A percentile compares a stretch with the other conserved stretches of the same genome.
Evolutionary conservation across 1,140 invertebrate species (phyloP).

Genomic region (Dendrolimus kikuchii): DNA sequence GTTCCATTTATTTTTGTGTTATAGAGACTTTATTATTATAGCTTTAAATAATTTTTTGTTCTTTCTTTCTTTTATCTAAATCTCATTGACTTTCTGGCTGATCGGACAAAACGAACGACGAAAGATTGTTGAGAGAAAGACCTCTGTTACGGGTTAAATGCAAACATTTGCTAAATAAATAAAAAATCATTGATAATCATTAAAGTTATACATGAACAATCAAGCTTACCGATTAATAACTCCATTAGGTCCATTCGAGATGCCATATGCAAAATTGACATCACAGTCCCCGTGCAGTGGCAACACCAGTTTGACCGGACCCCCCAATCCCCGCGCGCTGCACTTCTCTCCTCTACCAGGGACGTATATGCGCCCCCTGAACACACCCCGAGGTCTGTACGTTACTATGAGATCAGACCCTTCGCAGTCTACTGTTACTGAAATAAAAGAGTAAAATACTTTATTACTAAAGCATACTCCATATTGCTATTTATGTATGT

Average conservation of each 20-base stretch:
- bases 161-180: too few species aligned
- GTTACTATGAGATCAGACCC: slow-evolving; percentile 71
- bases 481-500: too few species aligned
- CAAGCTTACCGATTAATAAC: slow-evolving; percentile 48
- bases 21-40: too few species aligned
- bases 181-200: too few species aligned
- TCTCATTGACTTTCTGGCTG: too few species aligned
- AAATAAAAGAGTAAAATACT: slow-evolving; percentile 7
- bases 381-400: slow-evolving; percentile 72
- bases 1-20: too few species aligned
- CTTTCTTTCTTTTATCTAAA: too few species aligned
- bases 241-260: slow-evolving; percentile 44
- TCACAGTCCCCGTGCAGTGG: slow-evolving; percentile 58
- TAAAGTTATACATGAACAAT: neutral
- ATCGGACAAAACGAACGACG: too few species aligned
- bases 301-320: slow-evolving; percentile 38
- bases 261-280: slow-evolving; percentile 62
- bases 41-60: too few species aligned
- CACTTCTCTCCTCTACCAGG: slow-evolving; percentile 75
- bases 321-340: slow-evolving; percentile 44
- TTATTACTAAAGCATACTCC: neutral
- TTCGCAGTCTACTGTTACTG: slow-evolving; percentile 75
- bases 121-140: too few species aligned
- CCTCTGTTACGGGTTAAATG: too few species aligned
- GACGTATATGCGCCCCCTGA: slow-evolving; percentile 75